Conservation (phyloP, 2,113 vertebrate genomes). For the Amphilophus citrinellus region DNA sequence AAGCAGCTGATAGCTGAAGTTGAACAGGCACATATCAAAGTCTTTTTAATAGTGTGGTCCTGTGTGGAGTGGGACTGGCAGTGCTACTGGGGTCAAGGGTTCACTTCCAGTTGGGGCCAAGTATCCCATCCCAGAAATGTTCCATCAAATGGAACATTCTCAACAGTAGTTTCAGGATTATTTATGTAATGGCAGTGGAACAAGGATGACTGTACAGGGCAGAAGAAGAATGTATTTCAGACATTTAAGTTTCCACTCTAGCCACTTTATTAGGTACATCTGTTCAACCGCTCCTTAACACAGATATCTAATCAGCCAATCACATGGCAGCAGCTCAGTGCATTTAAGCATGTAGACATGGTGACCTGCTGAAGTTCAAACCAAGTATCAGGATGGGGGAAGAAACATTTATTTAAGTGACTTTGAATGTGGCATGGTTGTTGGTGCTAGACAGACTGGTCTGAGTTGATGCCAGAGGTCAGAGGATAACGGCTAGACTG, state of each 20-base stretch:
- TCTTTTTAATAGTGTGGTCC: constrained; percentile 54
- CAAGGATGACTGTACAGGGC: background rate
- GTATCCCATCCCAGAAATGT: constrained; percentile 30
- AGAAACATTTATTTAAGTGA: background rate
- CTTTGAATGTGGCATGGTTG: background rate
- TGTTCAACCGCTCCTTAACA: too few relatives aligned
- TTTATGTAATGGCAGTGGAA: background rate
- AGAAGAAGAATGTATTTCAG: background rate
- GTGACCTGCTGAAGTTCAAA: background rate
- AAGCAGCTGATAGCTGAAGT: constrained; percentile 71
- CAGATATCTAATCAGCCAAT: too few relatives aligned
- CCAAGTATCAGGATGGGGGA: background rate
- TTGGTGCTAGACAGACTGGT: background rate
- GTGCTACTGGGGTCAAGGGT: constrained; percentile 29
- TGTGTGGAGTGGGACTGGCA: constrained; percentile 33
- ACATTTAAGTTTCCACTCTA: background rate
- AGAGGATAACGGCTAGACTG: background rate
- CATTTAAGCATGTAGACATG: background rate
- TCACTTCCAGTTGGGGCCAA: constrained; percentile 44
- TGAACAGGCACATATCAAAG: constrained; percentile 53
- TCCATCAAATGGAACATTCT: constrained; percentile 19
- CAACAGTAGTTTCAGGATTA: background rate
- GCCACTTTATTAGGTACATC: too few relatives aligned
- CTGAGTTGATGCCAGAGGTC: background rate
- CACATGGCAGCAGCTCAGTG: background rate